Base-by-base conservation (phyloP, 1,140 invertebrate genomes). In the Papilio polytes region DNA sequence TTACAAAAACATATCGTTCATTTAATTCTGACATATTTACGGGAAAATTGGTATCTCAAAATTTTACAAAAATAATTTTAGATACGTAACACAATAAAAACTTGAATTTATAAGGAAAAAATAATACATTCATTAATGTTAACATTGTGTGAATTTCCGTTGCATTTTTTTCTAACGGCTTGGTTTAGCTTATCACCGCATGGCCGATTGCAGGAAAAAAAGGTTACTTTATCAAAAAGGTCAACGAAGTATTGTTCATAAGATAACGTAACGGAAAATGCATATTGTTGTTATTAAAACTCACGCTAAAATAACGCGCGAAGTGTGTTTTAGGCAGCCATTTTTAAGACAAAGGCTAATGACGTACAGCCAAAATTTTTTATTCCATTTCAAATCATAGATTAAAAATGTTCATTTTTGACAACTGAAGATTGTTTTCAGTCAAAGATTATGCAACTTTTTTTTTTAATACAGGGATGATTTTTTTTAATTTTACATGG, bases 401-500 rank as follows among this genome's bases (percentile, higher is more conserved):
- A 56, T 9, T 56, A 56, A 18, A 56, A 53, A 18, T 0, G 18
- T 48, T 48, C 15, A 48, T 48, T 48, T 48, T 56, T 20, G 18
- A 56, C 15, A 51, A 51, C 7, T 56, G 53, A 20, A 56, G 18
- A n/a, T n/a, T n/a, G 7, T 48, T 48, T 63, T 22, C 59, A 26
- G 22, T 63, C 22, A 26, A 26, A 63, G 22, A 63, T 26, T 63
- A 63, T 26, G 10, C 9, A 13, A 63, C 20, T 20, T 70, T 70
- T 66, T 66, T 66, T 70, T 70, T 31, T n/a, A n/a, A n/a, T n/a
- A n/a, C n/a, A n/a, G 36, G 63, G 63, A 26, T 70, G 63, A 7
- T 70, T 70, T 70, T 63, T 70, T 70, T 70, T 4, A 66, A 66
- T 66, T 66, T 70, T 70, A 70, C 63, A 70, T 70, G 63, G 26